These are phyloP conservation scores for Dipodomys stephensi DNA, from an alignment of 2,113 vertebrate species.

Conservation along the genomic window DNA sequence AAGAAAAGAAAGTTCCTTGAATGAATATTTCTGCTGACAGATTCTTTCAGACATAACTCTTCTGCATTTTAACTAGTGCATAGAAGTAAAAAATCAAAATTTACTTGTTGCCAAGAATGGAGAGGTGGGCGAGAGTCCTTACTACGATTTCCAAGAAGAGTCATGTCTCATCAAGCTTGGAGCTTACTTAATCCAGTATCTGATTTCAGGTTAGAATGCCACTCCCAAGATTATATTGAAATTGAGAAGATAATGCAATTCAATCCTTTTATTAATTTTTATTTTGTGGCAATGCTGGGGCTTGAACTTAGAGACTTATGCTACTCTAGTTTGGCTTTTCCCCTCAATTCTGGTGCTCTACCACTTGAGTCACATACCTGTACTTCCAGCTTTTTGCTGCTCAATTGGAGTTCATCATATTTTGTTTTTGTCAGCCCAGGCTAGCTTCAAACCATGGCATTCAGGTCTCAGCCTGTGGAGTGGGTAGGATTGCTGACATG, in stretches of 20 bases:
- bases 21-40: conserved; percentile 38
- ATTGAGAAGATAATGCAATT: not conserved
- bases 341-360: too few relatives aligned
- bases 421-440: too few relatives aligned
- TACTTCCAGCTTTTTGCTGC: too few relatives aligned
- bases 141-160: not conserved
- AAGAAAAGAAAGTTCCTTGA: not conserved
- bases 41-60: conserved; percentile 10
- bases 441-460: too few relatives aligned
- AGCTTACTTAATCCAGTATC: not conserved
- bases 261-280: not conserved
- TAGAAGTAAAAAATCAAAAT: conserved; percentile 3
- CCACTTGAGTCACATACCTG: too few relatives aligned
- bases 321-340: too few relatives aligned
- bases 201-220: not conserved
- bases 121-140: not conserved
- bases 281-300: too few relatives aligned
- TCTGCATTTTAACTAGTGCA: conserved; percentile 29
- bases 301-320: too few relatives aligned
- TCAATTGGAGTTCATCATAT: too few relatives aligned
- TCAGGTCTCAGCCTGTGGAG: too few relatives aligned
- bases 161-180: not conserved
- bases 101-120: not conserved
- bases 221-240: not conserved
- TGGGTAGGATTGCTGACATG: too few relatives aligned